Conservation (phyloP, 2,797 vertebrate species). For the Sebastes baramenuke region DNA sequence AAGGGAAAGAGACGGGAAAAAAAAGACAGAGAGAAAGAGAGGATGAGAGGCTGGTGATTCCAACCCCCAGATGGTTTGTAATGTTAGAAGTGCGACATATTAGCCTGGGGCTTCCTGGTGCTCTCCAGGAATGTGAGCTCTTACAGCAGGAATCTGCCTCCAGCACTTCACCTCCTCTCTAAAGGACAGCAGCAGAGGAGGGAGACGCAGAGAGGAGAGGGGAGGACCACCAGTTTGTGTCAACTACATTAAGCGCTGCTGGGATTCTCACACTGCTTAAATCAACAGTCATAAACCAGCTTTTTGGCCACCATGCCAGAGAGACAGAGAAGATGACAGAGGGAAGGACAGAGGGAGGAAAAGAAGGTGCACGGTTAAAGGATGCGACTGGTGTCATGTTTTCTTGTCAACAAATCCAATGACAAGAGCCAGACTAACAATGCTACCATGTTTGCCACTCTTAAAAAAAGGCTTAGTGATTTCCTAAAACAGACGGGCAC, state of each 20-base stretch:
- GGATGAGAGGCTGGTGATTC: constrained; percentile 55
- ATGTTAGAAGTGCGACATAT: constrained; percentile 68
- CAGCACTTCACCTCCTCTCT: constrained; percentile 53
- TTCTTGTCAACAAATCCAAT: background rate
- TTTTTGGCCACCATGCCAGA: constrained; percentile 1
- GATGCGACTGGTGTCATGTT: background rate
- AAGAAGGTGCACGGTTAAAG: background rate
- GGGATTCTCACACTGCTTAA: constrained; percentile 35
- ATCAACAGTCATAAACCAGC: constrained; percentile 27
- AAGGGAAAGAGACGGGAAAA: background rate
- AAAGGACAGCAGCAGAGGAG: constrained; percentile 38
- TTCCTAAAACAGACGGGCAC: background rate
- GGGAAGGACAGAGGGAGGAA: background rate
- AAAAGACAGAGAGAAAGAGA: constrained; percentile 9
- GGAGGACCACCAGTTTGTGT: constrained; percentile 33
- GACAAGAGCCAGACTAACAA: background rate
- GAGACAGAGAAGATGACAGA: background rate
- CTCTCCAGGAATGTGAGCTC: constrained; percentile 71
- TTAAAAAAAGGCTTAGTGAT: background rate
- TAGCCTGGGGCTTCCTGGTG: constrained; percentile 61
- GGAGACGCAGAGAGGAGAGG: background rate
- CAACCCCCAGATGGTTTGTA: constrained; percentile 64
- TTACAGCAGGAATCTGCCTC: constrained; percentile 63
- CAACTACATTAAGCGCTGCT: constrained; percentile 33
- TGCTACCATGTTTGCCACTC: background rate